Evolutionary conservation across 2,797 vertebrate species (phyloP), one percentile per base, ranked within the genome.

Genomic region (Protonibea diacanthus): DNA sequence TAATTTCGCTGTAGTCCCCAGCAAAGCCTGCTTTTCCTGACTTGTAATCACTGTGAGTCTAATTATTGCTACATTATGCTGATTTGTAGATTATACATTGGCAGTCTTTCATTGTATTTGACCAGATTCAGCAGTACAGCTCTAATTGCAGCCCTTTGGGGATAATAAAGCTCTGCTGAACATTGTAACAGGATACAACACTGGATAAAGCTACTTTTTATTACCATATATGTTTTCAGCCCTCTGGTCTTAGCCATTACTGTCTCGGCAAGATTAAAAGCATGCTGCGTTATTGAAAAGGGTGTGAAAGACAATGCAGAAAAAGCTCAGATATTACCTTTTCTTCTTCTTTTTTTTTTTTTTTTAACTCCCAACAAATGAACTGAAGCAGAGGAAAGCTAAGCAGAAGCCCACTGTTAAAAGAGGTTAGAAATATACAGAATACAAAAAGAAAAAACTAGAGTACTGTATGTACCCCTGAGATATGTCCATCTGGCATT

Each of bases 61-160:
- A 89, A 92, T 90, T 87, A 89, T 86, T 75, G 81, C 78, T 71
- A 76, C 85, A 84, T 88, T 85, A 86, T 69, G 78, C 79, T 91
- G 84, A 92, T 89, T 91, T 90, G 79, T 81, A 88, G 78, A 29
- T 80, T 74, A 60, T 74, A 80, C 72, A 75, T 79, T 85, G 81
- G 75, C 84, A 69, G 75, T 73, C 76, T 86, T 88, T 91, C 85
- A 72, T 60, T 87, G 81, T 80, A 72, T 89, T 82, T 84, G 77
- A 88, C 85, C 77, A 73, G 71, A 91, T 89, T 86, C 90, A 80
- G 87, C 78, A 78, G 80, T 40, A 20, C 67, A 18, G 77, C 74
- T 83, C 73, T 91, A 93, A 92, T 91, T 89, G 81, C 71, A 68
- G 80, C 83, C 86, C 89, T 42, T 20, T 49, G 87, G 90, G 88